These are phyloP conservation scores for Stictocephala bisonia DNA, from an alignment of 2,888 invertebrate species.

Conservation along the genomic window DNA sequence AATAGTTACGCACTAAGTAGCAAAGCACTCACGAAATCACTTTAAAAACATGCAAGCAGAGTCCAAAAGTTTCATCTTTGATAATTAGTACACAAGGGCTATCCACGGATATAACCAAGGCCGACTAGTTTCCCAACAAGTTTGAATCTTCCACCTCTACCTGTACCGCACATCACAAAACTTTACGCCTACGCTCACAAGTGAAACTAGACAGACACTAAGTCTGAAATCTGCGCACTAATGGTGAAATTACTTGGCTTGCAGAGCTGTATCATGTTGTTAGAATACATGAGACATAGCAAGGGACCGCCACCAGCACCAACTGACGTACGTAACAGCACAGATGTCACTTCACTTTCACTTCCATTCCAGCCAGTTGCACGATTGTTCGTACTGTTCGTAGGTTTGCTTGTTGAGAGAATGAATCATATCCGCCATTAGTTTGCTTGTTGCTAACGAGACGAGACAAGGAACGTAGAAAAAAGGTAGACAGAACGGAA, in stretches of 20 bases:
- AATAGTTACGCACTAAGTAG: neutral
- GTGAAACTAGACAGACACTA: slow-evolving; percentile 10
- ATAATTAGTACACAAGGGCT: slow-evolving; percentile 10
- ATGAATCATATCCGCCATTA: slow-evolving; percentile 22
- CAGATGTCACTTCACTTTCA: slow-evolving; percentile 46
- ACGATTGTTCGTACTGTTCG: slow-evolving; percentile 10
- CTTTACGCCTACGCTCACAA: neutral
- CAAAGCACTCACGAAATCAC: no score
- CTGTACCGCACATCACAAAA: slow-evolving; percentile 19
- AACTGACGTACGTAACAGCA: slow-evolving; percentile 37
- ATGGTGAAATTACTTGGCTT: slow-evolving; percentile 15
- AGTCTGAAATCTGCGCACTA: no score
- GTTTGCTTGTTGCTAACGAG: slow-evolving; percentile 32
- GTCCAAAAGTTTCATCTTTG: no score
- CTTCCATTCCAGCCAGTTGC: slow-evolving; percentile 38
- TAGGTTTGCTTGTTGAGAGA: no score
- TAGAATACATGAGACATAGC: slow-evolving; percentile 9
- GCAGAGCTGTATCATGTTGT: slow-evolving; percentile 5
- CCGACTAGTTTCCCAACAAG: neutral
- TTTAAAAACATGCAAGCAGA: no score
- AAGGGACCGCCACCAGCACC: slow-evolving; percentile 8
- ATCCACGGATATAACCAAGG: slow-evolving; percentile 21
- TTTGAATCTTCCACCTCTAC: slow-evolving; percentile 2
- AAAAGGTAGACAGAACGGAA: neutral
- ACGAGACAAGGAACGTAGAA: slow-evolving; percentile 27